These are phyloP conservation scores for Silurus meridionalis DNA, from an alignment of 2,113 vertebrate species.

Conservation along the genomic window DNA sequence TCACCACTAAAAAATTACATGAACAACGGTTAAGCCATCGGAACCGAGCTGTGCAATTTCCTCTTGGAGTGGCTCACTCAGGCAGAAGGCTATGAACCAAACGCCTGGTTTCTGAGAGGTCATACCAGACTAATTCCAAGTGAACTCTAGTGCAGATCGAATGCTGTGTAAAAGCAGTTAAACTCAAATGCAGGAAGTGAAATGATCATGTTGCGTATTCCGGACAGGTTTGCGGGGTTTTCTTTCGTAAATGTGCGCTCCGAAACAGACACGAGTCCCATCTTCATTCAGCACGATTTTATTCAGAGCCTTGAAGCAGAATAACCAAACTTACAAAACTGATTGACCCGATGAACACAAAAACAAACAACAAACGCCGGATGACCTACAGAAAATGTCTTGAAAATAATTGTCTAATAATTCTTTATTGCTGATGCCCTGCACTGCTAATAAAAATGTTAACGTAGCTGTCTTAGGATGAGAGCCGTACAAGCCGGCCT, in stretches of 20 bases:
- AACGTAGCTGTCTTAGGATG: no score
- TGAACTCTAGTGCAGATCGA: not conserved
- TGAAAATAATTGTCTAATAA: not conserved
- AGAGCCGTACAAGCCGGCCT: not conserved
- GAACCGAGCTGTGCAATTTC: not conserved
- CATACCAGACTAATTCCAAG: not conserved
- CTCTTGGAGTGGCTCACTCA: not conserved
- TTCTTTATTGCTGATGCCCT: not conserved
- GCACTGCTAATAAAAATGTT: no score
- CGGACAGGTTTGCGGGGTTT: not conserved
- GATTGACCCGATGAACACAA: not conserved
- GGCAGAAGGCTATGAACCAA: not conserved
- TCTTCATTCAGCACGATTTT: not conserved
- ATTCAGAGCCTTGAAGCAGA: no score
- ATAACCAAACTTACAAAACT: not conserved
- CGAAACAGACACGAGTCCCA: not conserved
- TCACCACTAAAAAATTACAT: not conserved
- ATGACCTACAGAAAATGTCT: not conserved
- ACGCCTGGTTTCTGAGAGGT: not conserved
- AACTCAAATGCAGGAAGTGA: not conserved
- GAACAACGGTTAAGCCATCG: not conserved
- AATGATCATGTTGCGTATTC: no score
- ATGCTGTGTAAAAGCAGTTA: not conserved
- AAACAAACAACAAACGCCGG: not conserved
- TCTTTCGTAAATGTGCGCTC: not conserved